Base-by-base conservation (phyloP, 2,888 invertebrate species). In the Catocala nupta region DNA sequence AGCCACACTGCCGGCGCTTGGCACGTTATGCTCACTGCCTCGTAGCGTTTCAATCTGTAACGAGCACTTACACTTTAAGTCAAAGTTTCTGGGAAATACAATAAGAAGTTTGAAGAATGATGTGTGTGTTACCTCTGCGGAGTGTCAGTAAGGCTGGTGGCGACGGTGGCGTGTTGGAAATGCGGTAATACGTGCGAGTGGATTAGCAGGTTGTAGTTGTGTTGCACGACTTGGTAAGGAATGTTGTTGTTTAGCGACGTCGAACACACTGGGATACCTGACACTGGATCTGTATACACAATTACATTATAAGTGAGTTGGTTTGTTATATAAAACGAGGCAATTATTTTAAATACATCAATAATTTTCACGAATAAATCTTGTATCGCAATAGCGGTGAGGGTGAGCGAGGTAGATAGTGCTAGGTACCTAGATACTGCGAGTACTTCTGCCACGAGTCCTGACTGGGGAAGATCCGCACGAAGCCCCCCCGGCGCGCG, bases 391-490 rank as follows among this genome's bases (percentile, higher is more conserved):
- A n/a, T n/a, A n/a, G n/a, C 16, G 16, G 16, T 16, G 16, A 16
- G 16, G 16, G 16, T 16, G 16, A 16, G 16, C 16, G 10, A 25
- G 36, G 16, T 47, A 12, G 7, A 34, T 55, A 5, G 39, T 12
- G 8, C 16, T 5, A 73, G 82, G 73, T 77, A 96, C 96, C 16
- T 16, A 16, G 16, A 16, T 16, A 16, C 16, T 16, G 16, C 16
- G 16, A 16, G 16, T 97, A 98, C 83, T 96, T 96, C 84, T 96
- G 95, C 98, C 98, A 98, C 16, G 97, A 97, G 87, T 98, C 98
- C 68, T 96, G 96, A 25, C 98, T 97, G 16, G 99, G 99, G 90
- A 98, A 99, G 78, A 99, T 98, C 53, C 98, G 91, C 9, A 98
- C 97, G 92, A 97, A 99, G 42, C 98, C 98, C 4, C 98, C 98